Percentiles rank a stretch among this genome's conserved stretches.
These are phyloP conservation scores for Drosophila kanekoi DNA, from an alignment of 2,888 invertebrate species.

Conservation along the genomic window DNA sequence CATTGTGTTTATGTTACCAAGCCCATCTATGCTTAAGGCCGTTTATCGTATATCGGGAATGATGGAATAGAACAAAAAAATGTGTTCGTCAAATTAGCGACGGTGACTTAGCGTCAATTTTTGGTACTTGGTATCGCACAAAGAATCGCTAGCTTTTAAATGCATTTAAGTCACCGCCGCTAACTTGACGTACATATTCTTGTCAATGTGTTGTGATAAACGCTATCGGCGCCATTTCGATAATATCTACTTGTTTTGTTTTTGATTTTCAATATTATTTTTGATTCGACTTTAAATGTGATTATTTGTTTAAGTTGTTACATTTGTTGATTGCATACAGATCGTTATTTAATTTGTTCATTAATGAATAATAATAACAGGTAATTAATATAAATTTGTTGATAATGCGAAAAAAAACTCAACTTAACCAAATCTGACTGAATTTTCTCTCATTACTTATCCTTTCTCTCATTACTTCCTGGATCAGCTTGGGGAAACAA, in stretches of 20 bases:
- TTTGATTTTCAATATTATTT: background rate
- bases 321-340: background rate
- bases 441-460: background rate
- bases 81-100: too few relatives aligned
- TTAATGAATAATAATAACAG: background rate
- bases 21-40: conserved; percentile 21
- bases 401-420: too few relatives aligned
- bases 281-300: background rate
- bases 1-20: conserved; percentile 50
- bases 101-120: too few relatives aligned
- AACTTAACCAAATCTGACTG: background rate
- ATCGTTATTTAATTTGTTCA: background rate
- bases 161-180: too few relatives aligned
- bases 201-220: background rate
- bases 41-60: conserved; percentile 37
- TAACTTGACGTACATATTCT: too few relatives aligned
- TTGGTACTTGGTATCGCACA: too few relatives aligned
- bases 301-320: background rate
- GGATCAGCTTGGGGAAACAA: background rate
- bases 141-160: too few relatives aligned
- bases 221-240: conserved; percentile 24
- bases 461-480: background rate
- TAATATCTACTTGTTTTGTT: background rate
- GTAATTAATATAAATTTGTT: background rate
- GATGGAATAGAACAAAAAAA: conserved; percentile 19